phyloP scores from a whole-genome alignment of 2,797 vertebrate species.

The Hemitrygon akajei region DNA sequence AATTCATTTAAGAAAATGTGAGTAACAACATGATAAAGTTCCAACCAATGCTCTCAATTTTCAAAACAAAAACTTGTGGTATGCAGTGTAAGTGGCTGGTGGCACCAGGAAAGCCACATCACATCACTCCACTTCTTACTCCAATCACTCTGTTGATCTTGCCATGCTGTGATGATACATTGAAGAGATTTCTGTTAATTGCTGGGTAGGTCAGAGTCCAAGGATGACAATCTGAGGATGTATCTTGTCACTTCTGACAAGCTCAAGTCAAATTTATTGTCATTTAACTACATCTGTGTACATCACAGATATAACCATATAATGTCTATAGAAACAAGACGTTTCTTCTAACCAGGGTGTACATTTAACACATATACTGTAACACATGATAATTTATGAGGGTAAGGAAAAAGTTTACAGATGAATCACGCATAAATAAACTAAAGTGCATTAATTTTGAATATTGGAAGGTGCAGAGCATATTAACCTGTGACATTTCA shows the following conservation, averaged over 20 bases:
- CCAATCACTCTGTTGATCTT: constrained; percentile 67
- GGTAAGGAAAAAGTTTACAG: too few relatives aligned
- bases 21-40: not conserved
- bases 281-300: too few relatives aligned
- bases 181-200: constrained; percentile 78
- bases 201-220: constrained; percentile 65
- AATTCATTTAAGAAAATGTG: not conserved
- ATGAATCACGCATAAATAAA: too few relatives aligned
- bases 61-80: not conserved
- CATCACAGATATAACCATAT: too few relatives aligned
- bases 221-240: constrained; percentile 57
- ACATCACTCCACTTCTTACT: constrained; percentile 49
- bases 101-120: not conserved
- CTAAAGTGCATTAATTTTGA: too few relatives aligned
- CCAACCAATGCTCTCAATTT: not conserved
- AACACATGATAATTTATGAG: too few relatives aligned
- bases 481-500: too few relatives aligned
- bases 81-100: not conserved
- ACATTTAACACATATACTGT: too few relatives aligned
- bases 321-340: too few relatives aligned
- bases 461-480: too few relatives aligned
- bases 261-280: too few relatives aligned
- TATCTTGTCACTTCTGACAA: constrained; percentile 76
- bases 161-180: constrained; percentile 68
- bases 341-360: too few relatives aligned